Base-by-base conservation (phyloP, 2,113 vertebrate genomes). In the Rhinolophus ferrumequinum region DNA sequence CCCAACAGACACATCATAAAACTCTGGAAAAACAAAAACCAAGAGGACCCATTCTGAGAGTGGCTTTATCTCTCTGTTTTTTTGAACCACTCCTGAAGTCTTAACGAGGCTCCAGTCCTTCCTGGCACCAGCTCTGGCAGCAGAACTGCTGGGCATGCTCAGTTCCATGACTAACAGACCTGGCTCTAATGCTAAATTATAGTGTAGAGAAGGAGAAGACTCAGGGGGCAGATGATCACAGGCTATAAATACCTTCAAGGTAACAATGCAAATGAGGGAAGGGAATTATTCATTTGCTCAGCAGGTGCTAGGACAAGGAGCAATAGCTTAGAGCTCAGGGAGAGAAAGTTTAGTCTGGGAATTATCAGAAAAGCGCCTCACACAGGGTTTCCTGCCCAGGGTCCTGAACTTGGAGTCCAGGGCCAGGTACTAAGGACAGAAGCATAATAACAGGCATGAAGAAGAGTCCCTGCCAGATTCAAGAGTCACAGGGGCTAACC, bases 251-350 rank as follows among this genome's bases (percentile, higher is more conserved):
- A 95, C 84, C 89, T 98, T 79, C 66, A 66, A 95, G 97, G 81
- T 26, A 30, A 54, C 18, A 90, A 5, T 97, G 82, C 90, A 97
- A 97, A 97, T 95, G 83, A 98, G 88, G 90, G 69, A 96, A 97
- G 83, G 90, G 95, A 97, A 94, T 98, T 98, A 94, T 88, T 97
- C 75, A 75, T 30, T 83, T 66, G 91, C 97, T 98, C 93, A 82
- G 79, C 73, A 97, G 96, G 92, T 64, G 81, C 66, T 41, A 88
- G 94, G 88, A 97, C 50, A 69, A 91, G 81, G 67, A 97, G 54
- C 4, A 4, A 56, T 35, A 81, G 81, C 96, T 60, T 28, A 24
- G 64, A 97, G 96, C 62, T 76, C 5, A 94, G 85, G 84, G 96
- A 94, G 44, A 73, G 58, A 5, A 96, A 22, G 28, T 62, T 83